These are phyloP conservation scores for Cassiopea andromeda DNA, from an alignment of 30 jellyfish, hydroid and myxozoan genomes.

Conservation along the genomic window DNA sequence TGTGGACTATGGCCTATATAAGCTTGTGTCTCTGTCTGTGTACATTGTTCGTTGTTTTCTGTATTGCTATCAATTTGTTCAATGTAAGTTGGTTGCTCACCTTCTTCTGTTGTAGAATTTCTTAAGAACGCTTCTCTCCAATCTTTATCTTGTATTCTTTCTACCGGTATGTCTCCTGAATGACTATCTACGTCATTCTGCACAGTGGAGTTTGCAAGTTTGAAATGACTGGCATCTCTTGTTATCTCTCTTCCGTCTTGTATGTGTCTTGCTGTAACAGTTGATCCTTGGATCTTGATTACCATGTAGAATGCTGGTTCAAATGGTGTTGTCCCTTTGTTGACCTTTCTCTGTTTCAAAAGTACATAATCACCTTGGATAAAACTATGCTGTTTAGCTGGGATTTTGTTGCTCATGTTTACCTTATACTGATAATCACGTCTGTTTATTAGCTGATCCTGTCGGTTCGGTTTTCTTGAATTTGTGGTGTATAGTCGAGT, in stretches of 20 bases:
- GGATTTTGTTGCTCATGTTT: neutral
- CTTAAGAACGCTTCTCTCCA: neutral
- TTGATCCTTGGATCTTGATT: neutral
- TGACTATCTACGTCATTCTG: neutral
- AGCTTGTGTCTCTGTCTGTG: neutral
- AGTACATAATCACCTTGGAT: neutral
- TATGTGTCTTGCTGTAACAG: neutral
- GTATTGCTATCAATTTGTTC: neutral
- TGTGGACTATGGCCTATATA: neutral
- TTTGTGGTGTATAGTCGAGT: neutral
- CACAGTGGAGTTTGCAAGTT: neutral
- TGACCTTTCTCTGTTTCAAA: neutral
- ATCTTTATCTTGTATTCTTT: neutral
- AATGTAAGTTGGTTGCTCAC: neutral
- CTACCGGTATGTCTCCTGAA: neutral
- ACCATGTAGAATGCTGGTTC: slow-evolving; percentile 3
- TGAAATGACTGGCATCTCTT: slow-evolving; percentile 9
- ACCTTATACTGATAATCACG: neutral
- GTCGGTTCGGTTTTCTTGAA: neutral
- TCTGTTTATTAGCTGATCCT: slow-evolving; percentile 4
- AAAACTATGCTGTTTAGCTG: neutral
- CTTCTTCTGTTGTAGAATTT: neutral
- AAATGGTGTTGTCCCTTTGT: slow-evolving; percentile 1
- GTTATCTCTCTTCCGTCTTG: neutral
- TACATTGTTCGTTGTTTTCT: neutral